Evolutionary conservation across 1,140 invertebrate species (phyloP).

Genomic region (Prorops nasuta): DNA sequence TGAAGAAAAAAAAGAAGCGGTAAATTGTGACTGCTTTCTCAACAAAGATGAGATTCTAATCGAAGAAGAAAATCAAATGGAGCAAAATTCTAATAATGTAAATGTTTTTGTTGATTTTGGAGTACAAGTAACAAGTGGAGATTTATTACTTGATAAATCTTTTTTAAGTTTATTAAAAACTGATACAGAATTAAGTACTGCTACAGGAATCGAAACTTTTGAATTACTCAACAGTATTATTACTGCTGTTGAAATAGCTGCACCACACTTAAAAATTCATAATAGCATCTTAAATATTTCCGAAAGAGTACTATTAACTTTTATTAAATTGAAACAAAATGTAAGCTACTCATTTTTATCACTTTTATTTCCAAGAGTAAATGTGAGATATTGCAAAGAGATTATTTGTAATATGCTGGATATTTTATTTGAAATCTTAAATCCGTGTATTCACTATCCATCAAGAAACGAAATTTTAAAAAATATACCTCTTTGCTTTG

Average conservation of each 20-base stretch:
- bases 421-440: constrained; percentile 14
- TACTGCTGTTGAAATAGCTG: constrained; percentile 3
- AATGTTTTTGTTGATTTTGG: neutral
- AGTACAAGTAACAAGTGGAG: constrained; percentile 11
- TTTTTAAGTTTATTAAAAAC: constrained; percentile 15
- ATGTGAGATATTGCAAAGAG: constrained; percentile 6
- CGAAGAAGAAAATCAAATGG: no score
- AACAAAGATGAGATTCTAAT: no score
- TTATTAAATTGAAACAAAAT: constrained; percentile 6
- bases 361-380: constrained; percentile 1
- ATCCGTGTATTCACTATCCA: constrained; percentile 8
- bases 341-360: neutral
- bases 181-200: constrained; percentile 16
- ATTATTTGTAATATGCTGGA: constrained; percentile 19
- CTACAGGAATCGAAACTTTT: constrained; percentile 18
- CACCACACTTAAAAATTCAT: neutral
- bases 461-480: constrained; percentile 17
- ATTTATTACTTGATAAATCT: constrained; percentile 6
- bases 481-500: constrained; percentile 24
- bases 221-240: constrained; percentile 13
- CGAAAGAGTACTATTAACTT: neutral
- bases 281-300: neutral
- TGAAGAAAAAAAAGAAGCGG: no score
- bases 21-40: no score
- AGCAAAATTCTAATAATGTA: no score